Percentiles rank a stretch among this genome's conserved stretches.
Evolutionary conservation across 2,888 invertebrate species (phyloP).

Genomic region (Philereme vetulata): DNA sequence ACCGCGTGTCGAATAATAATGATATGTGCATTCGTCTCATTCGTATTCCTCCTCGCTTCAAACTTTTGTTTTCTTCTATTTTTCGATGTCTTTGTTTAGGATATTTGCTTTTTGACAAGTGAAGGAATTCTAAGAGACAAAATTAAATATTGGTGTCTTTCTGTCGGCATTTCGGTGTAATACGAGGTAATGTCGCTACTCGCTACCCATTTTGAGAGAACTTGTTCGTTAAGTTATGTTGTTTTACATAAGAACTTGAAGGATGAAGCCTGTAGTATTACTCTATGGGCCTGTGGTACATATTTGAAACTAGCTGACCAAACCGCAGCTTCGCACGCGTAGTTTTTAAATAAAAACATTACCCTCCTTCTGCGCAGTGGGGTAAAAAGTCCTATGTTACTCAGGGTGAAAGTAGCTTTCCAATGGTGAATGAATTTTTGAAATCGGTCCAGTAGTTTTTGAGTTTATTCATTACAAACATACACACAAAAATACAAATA

Average conservation of each 20-base stretch:
- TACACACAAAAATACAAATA: too few species aligned
- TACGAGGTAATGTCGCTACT: constrained; percentile 1
- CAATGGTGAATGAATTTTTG: too few species aligned
- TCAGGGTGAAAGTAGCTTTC: too few species aligned
- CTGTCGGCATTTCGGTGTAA: constrained; percentile 30
- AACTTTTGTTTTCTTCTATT: constrained; percentile 71
- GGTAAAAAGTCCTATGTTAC: too few species aligned
- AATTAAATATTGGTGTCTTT: constrained; percentile 53
- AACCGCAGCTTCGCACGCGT: too few species aligned
- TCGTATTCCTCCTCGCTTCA: constrained; percentile 60
- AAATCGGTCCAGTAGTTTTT: too few species aligned
- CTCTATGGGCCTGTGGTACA: too few species aligned
- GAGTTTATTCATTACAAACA: too few species aligned
- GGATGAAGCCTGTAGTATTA: too few species aligned
- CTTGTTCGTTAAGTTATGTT: constrained; percentile 22
- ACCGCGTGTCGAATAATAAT: constrained; percentile 72
- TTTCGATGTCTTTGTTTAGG: constrained; percentile 65
- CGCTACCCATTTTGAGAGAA: constrained; percentile 37
- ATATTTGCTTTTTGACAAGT: constrained; percentile 79
- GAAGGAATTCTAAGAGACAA: constrained; percentile 71
- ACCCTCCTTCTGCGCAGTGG: too few species aligned
- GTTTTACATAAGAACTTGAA: constrained; percentile 3
- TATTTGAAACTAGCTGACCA: too few species aligned
- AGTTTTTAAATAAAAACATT: too few species aligned
- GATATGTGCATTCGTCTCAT: constrained; percentile 55